These are phyloP conservation scores for Apogon hyalosoma DNA, from an alignment of 2,797 vertebrate species.

Conservation along the genomic window DNA sequence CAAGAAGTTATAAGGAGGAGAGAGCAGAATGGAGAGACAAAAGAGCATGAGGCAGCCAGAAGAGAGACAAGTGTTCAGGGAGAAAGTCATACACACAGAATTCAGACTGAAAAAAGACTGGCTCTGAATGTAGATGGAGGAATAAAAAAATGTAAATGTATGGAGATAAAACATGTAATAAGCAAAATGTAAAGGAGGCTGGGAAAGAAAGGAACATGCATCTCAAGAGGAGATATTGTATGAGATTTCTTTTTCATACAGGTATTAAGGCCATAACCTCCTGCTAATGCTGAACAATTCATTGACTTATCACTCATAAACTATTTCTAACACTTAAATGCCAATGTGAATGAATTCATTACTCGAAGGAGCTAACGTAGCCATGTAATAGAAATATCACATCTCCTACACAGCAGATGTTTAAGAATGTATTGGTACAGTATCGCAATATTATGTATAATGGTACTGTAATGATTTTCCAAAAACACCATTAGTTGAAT, in stretches of 20 bases:
- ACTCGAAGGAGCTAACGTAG: background rate
- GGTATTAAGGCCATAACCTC: too few relatives aligned
- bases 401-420: too few relatives aligned
- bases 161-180: background rate
- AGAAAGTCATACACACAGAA: slow-evolving; percentile 36
- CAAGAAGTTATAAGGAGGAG: slow-evolving; percentile 73
- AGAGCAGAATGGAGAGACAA: slow-evolving; percentile 61
- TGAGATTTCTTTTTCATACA: too few relatives aligned
- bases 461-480: too few relatives aligned
- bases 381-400: background rate
- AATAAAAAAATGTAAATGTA: slow-evolving; percentile 16
- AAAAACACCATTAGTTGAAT: too few relatives aligned
- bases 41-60: slow-evolving; percentile 46
- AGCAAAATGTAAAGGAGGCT: background rate
- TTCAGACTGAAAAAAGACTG: slow-evolving; percentile 19
- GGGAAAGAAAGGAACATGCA: background rate
- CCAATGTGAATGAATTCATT: background rate
- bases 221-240: too few relatives aligned
- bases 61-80: slow-evolving; percentile 52
- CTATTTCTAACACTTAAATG: background rate
- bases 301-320: background rate
- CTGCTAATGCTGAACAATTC: background rate
- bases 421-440: too few relatives aligned
- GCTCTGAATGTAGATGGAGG: slow-evolving; percentile 1
- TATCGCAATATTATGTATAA: too few relatives aligned